phyloP scores from a whole-genome alignment of 2,888 invertebrate genomes.

The Standfussiana lucernea region DNA sequence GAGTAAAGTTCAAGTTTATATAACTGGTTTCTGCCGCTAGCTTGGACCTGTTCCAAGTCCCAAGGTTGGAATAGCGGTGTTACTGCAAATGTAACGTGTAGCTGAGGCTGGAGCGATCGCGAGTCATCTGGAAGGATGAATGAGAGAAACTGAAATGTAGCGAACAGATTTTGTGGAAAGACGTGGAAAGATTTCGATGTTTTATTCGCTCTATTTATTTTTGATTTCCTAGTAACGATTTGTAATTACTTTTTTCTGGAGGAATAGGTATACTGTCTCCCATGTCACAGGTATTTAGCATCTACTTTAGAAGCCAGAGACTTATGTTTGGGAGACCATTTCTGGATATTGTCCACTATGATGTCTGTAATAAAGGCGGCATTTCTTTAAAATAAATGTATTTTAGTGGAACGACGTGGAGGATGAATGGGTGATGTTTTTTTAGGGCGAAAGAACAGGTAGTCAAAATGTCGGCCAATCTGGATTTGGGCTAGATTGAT shows the following conservation, averaged over 20 bases:
- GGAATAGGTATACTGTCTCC: not conserved
- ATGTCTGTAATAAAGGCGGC: not conserved
- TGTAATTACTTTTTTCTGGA: not conserved
- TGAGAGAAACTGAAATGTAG: not conserved
- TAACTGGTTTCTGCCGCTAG: conserved; percentile 69
- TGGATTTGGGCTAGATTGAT: not conserved
- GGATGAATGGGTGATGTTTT: not conserved
- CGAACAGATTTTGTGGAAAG: not conserved
- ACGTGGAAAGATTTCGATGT: not conserved
- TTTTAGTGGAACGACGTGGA: not conserved
- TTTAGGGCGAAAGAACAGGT: not conserved
- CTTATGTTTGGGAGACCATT: not conserved
- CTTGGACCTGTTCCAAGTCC: conserved; percentile 61
- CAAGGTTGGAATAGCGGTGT: conserved; percentile 65
- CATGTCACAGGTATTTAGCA: not conserved
- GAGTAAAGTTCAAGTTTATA: conserved; percentile 70
- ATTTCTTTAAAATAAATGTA: not conserved
- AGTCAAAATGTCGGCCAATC: not conserved
- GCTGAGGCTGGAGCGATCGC: conserved; percentile 9
- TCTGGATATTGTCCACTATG: not conserved
- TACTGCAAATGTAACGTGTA: conserved; percentile 43
- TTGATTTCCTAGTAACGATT: not conserved
- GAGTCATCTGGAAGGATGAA: conserved; percentile 23
- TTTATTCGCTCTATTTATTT: not conserved
- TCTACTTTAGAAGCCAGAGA: not conserved